phyloP scores from a whole-genome alignment of 2,113 vertebrate genomes.

The Daphoenositta chrysoptera region DNA sequence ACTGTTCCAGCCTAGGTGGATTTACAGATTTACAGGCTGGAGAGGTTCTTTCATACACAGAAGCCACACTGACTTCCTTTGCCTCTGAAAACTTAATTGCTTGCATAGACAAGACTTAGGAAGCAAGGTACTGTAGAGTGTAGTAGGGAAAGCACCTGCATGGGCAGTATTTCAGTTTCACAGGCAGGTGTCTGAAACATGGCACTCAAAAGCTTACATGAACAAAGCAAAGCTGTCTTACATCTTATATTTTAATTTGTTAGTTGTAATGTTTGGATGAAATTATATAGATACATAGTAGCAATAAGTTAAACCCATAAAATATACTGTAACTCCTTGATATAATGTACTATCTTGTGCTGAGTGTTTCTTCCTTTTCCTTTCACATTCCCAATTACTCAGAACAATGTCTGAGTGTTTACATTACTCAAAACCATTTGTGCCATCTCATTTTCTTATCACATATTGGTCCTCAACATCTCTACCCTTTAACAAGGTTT shows the following conservation, averaged over 20 bases:
- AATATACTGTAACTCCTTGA: background rate
- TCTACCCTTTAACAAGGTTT: background rate
- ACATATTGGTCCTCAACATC: background rate
- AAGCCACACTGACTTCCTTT: background rate
- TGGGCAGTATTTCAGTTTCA: background rate
- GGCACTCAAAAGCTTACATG: background rate
- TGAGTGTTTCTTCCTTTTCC: background rate
- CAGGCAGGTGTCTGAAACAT: background rate
- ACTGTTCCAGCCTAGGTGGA: background rate
- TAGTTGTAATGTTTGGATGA: background rate
- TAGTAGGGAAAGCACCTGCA: background rate
- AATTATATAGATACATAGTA: accelerated
- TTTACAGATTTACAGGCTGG: background rate
- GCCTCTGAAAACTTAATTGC: background rate
- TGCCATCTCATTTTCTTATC: no score
- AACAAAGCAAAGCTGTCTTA: background rate
- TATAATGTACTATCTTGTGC: background rate
- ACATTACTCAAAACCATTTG: background rate
- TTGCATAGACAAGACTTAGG: background rate
- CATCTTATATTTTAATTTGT: background rate
- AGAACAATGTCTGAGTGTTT: background rate
- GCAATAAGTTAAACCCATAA: background rate
- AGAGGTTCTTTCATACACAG: background rate
- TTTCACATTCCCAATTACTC: background rate
- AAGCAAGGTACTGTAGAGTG: background rate